Evolutionary conservation across 2,888 invertebrate species (phyloP).

Genomic region (Timandra comae): DNA sequence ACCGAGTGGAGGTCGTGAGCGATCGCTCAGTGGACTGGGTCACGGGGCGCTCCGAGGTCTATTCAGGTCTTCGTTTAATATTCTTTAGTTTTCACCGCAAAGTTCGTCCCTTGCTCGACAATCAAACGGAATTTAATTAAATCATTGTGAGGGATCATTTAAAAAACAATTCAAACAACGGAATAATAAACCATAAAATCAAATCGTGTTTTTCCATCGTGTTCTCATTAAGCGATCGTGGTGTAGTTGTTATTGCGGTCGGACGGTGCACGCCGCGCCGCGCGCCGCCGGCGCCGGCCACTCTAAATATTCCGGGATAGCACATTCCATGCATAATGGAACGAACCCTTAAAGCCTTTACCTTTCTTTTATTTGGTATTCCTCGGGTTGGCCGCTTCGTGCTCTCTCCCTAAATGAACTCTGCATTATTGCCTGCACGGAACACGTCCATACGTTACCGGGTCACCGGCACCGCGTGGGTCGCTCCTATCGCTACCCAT

Average conservation of each 20-base stretch:
- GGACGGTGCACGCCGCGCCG: slow-evolving; percentile 1
- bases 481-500: too few relatives aligned
- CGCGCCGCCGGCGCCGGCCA: not conserved
- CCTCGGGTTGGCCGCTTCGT: slow-evolving; percentile 8
- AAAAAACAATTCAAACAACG: too few relatives aligned
- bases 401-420: slow-evolving; percentile 12
- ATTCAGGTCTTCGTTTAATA: not conserved
- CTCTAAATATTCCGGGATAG: slow-evolving; percentile 5
- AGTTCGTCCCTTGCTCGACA: slow-evolving; percentile 29
- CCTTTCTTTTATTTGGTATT: slow-evolving; percentile 28
- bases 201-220: slow-evolving; percentile 25
- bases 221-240: too few relatives aligned
- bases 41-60: too few relatives aligned
- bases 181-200: too few relatives aligned
- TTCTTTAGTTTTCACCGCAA: slow-evolving; percentile 12
- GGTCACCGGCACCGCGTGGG: not conserved
- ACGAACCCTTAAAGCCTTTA: slow-evolving; percentile 24
- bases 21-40: too few relatives aligned
- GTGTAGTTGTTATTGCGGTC: not conserved
- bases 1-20: too few relatives aligned
- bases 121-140: slow-evolving; percentile 34
- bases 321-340: slow-evolving; percentile 29
- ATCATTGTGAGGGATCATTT: slow-evolving; percentile 28
- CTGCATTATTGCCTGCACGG: slow-evolving; percentile 2
- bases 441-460: not conserved